Evolutionary conservation across 2,113 vertebrate species (phyloP).

Genomic region (Rhinoptilus africanus): DNA sequence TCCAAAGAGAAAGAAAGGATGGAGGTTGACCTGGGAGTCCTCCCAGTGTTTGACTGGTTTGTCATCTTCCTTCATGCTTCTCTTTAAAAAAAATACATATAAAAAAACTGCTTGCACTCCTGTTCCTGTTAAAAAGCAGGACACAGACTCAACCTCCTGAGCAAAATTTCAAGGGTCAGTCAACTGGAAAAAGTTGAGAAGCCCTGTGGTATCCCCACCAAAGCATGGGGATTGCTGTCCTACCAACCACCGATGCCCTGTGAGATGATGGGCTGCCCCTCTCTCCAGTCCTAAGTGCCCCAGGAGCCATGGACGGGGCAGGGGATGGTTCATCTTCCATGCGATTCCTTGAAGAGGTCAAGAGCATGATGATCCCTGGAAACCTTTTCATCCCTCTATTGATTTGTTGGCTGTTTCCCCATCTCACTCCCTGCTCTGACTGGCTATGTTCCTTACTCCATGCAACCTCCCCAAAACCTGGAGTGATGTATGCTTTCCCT

Average conservation of each 20-base stretch:
- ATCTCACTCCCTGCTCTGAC: not conserved
- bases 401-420: not conserved
- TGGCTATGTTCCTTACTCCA: not conserved
- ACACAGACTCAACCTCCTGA: not conserved
- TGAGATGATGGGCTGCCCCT: not conserved
- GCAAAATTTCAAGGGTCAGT: not conserved
- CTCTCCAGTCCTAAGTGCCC: not conserved
- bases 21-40: not conserved
- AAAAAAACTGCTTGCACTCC: too few species aligned
- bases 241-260: fast-evolving
- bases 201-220: not conserved
- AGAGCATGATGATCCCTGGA: not conserved
- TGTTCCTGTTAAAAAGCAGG: not conserved
- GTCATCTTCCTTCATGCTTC: too few species aligned
- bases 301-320: fast-evolving
- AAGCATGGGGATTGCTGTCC: not conserved
- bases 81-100: too few species aligned
- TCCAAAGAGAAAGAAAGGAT: not conserved
- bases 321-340: not conserved
- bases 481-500: not conserved
- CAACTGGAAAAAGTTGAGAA: not conserved
- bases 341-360: not conserved
- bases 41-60: not conserved
- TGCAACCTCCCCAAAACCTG: not conserved
- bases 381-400: not conserved